Conservation (phyloP, 2,888 invertebrate genomes). For the Parasteatoda lunata region DNA sequence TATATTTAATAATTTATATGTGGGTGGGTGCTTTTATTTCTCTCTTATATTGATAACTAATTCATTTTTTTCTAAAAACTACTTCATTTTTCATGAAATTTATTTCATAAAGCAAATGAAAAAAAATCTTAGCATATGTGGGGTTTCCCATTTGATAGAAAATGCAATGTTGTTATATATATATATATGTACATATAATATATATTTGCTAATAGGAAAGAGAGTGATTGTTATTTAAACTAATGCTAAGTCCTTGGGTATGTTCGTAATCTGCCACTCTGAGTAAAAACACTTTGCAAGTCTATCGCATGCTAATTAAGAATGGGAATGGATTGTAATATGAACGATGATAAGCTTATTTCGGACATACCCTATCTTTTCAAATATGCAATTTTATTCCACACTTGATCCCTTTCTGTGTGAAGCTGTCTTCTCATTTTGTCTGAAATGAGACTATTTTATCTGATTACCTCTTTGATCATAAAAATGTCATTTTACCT, state of each 20-base stretch:
- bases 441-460: neutral
- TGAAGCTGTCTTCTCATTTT: neutral
- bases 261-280: too few species aligned
- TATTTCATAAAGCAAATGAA: constrained; percentile 41
- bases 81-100: constrained; percentile 16
- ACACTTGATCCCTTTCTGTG: neutral
- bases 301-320: too few species aligned
- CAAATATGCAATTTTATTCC: constrained; percentile 2
- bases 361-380: neutral
- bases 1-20: neutral
- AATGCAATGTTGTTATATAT: constrained; percentile 57
- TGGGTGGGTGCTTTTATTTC: neutral
- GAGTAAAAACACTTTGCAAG: too few species aligned
- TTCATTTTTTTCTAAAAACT: neutral
- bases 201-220: constrained; percentile 57
- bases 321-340: too few species aligned
- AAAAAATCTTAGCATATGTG: constrained; percentile 54
- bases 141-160: constrained; percentile 46
- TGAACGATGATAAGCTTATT: too few species aligned
- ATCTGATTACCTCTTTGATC: neutral
- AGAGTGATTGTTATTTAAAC: constrained; percentile 45
- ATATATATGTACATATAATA: constrained; percentile 43
- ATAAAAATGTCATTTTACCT: neutral
- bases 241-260: constrained; percentile 5
- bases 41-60: neutral